These are phyloP conservation scores for Macrophya alboannulata DNA, from an alignment of 2,888 invertebrate species.

Conservation along the genomic window DNA sequence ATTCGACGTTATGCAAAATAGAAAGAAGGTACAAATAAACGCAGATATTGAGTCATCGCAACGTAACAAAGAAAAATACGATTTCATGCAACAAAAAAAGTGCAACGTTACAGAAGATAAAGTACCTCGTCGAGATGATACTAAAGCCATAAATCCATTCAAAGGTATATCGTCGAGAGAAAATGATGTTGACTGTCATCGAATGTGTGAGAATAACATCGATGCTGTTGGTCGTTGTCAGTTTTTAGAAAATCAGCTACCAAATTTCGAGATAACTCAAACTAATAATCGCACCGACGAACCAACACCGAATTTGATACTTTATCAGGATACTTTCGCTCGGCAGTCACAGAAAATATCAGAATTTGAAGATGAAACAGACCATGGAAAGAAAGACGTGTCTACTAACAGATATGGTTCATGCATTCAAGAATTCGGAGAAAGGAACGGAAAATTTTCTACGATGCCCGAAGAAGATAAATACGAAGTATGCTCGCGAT, in stretches of 20 bases:
- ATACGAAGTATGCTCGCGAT: constrained; percentile 27
- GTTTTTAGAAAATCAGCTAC: background rate
- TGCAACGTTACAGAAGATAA: background rate
- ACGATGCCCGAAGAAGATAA: constrained; percentile 16
- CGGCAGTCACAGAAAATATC: background rate
- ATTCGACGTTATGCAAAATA: background rate
- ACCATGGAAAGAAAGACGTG: background rate
- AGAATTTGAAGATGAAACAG: background rate
- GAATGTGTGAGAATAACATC: background rate
- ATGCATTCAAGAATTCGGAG: background rate
- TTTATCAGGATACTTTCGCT: background rate
- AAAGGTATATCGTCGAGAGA: background rate
- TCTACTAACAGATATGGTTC: constrained; percentile 3
- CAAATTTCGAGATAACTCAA: constrained; percentile 7
- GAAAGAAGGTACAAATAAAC: background rate
- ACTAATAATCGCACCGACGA: constrained; percentile 2
- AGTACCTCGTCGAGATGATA: background rate
- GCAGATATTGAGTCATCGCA: background rate
- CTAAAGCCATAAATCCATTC: background rate
- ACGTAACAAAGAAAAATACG: background rate
- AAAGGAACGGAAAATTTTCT: background rate
- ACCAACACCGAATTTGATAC: background rate
- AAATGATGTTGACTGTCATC: background rate
- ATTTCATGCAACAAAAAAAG: background rate
- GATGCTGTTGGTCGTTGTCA: background rate